Evolutionary conservation across 2,888 invertebrate genomes (phyloP).

Genomic region (Stratiomys singularior): DNA sequence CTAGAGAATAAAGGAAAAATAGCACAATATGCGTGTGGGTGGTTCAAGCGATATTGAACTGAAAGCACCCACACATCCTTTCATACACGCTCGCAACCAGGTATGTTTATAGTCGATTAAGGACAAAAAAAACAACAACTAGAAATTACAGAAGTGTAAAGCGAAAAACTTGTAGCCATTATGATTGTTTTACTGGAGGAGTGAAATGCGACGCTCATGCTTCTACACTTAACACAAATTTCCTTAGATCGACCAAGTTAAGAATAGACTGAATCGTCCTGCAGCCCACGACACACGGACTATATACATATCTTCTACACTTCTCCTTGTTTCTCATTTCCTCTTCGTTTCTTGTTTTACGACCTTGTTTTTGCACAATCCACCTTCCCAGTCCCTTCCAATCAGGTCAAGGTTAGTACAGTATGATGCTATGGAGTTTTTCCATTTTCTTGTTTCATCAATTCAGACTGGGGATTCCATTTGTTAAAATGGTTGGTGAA

Average conservation of each 20-base stretch:
- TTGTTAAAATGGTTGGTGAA: too few relatives aligned
- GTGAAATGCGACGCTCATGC: background rate
- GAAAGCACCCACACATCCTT: background rate
- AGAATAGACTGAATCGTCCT: conserved; percentile 28
- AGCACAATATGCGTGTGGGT: background rate
- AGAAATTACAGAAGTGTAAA: conserved; percentile 8
- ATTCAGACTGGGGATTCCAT: background rate
- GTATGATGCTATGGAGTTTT: conserved; percentile 13
- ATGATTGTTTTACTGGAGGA: background rate
- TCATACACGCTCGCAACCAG: background rate
- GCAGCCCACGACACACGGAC: background rate
- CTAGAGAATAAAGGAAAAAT: background rate
- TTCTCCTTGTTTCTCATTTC: too few relatives aligned
- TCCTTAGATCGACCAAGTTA: background rate
- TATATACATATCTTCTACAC: background rate
- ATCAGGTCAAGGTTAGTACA: conserved; percentile 21
- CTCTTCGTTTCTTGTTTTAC: background rate
- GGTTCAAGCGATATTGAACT: too few relatives aligned
- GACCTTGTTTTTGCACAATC: conserved; percentile 10
- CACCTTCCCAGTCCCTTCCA: background rate
- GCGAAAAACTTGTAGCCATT: conserved; percentile 2
- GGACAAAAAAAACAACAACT: background rate
- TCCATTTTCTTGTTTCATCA: background rate
- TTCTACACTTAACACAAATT: background rate
- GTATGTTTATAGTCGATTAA: background rate